These are phyloP conservation scores for Drosophila quinaria DNA, from an alignment of 2,888 invertebrate genomes.

Conservation along the genomic window DNA sequence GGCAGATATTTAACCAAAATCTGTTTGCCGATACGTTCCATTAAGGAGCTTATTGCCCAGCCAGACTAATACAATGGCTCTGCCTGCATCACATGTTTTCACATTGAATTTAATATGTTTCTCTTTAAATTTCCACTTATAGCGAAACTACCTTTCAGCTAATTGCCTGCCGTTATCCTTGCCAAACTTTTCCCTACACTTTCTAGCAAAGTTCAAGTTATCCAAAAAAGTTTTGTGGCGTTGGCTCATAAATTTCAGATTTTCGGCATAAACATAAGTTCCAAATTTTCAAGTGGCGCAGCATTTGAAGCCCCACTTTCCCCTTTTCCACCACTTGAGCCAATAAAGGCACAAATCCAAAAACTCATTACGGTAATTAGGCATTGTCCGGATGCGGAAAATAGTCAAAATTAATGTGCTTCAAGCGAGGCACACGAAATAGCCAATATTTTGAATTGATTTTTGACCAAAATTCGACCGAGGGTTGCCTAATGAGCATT, in stretches of 20 bases:
- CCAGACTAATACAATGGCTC: conserved; percentile 15
- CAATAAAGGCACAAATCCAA: conserved; percentile 50
- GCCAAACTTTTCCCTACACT: conserved; percentile 56
- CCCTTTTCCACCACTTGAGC: neutral
- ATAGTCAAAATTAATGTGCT: conserved; percentile 41
- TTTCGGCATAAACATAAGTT: conserved; percentile 71
- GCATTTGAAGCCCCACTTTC: conserved; percentile 22
- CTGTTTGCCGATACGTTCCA: conserved; percentile 28
- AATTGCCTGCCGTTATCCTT: conserved; percentile 50
- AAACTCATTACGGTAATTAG: conserved; percentile 78
- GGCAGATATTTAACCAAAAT: conserved; percentile 59
- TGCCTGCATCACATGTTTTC: conserved; percentile 1
- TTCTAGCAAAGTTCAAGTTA: conserved; percentile 45
- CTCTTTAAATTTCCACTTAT: neutral
- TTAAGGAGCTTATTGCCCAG: conserved; percentile 57
- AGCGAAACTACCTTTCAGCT: conserved; percentile 44
- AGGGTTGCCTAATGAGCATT: conserved; percentile 43
- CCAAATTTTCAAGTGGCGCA: conserved; percentile 39
- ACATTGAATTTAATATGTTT: neutral
- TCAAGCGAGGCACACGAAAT: conserved; percentile 37
- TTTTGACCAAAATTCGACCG: conserved; percentile 40
- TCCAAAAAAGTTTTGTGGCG: conserved; percentile 60
- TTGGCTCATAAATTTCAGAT: conserved; percentile 72
- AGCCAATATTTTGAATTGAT: conserved; percentile 66
- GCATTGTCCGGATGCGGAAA: conserved; percentile 29